These are phyloP conservation scores for Ascaphus truei DNA, from an alignment of 2,113 vertebrate genomes.

Conservation along the genomic window DNA sequence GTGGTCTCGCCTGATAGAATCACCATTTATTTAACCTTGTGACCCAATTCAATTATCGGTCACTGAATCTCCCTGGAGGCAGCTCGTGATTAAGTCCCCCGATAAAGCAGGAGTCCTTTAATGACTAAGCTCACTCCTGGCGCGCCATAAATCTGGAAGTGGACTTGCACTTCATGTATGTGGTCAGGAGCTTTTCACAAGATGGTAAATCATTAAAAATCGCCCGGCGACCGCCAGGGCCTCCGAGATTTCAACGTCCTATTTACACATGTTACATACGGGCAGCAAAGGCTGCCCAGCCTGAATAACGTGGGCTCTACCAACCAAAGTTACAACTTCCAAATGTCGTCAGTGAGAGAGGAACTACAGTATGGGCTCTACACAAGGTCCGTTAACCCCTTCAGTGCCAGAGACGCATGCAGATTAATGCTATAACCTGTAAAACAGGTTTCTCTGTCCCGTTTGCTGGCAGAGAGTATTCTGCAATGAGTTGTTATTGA, in stretches of 20 bases:
- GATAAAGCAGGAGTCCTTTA: slow-evolving; percentile 50
- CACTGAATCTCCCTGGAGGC: slow-evolving; percentile 18
- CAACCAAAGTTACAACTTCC: background rate
- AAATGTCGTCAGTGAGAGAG: background rate
- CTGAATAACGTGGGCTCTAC: background rate
- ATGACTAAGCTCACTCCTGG: slow-evolving; percentile 51
- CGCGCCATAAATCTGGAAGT: slow-evolving; percentile 36
- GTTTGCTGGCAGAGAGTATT: too few species aligned
- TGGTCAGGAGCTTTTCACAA: slow-evolving; percentile 42
- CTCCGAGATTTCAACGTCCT: background rate
- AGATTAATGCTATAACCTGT: too few species aligned
- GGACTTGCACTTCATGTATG: slow-evolving; percentile 30
- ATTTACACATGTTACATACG: background rate
- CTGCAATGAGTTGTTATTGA: too few species aligned
- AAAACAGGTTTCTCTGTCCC: too few species aligned
- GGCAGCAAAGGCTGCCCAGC: background rate
- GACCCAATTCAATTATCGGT: slow-evolving; percentile 48
- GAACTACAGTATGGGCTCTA: background rate
- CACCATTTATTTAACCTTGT: background rate
- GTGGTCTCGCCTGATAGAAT: too few species aligned
- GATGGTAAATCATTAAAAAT: slow-evolving; percentile 55
- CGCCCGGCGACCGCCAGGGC: slow-evolving; percentile 26
- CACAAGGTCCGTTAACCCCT: too few species aligned
- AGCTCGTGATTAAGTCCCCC: slow-evolving; percentile 27
- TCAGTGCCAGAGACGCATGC: too few species aligned